phyloP scores from a whole-genome alignment of 2,888 invertebrate species.

The Chrysolina haemoptera region DNA sequence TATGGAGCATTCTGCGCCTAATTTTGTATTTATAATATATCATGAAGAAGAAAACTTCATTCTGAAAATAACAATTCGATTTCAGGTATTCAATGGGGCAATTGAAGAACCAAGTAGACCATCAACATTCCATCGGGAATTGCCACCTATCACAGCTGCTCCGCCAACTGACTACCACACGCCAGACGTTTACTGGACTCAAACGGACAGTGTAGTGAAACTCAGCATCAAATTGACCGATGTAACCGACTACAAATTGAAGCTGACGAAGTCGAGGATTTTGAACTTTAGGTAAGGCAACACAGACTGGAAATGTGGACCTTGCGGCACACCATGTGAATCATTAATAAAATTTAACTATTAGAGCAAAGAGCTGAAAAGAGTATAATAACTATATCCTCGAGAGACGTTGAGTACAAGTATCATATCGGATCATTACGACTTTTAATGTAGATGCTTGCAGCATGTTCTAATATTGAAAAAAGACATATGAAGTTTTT shows the following conservation, averaged over 20 bases:
- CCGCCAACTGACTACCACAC: conserved; percentile 57
- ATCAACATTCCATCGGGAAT: conserved; percentile 27
- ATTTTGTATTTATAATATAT: no score
- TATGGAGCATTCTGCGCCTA: no score
- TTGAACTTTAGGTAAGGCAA: conserved; percentile 60
- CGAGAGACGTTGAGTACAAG: no score
- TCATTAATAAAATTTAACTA: no score
- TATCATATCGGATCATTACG: no score
- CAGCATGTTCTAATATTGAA: no score
- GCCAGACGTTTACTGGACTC: conserved; percentile 65
- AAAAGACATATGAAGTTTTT: no score
- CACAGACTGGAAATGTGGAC: not conserved
- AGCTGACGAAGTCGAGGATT: conserved; percentile 56
- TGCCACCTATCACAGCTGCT: conserved; percentile 54
- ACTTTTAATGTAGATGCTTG: no score
- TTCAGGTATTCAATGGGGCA: conserved; percentile 25
- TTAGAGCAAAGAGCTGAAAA: no score
- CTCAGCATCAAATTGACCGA: conserved; percentile 59
- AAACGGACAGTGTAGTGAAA: conserved; percentile 58
- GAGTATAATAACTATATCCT: no score
- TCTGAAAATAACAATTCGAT: not conserved
- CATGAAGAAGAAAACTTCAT: no score
- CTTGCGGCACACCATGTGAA: no score
- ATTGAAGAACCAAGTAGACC: not conserved
- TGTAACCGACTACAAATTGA: conserved; percentile 56